Evolutionary conservation across 1,140 invertebrate genomes (phyloP).

Genomic region (Solen grandis): DNA sequence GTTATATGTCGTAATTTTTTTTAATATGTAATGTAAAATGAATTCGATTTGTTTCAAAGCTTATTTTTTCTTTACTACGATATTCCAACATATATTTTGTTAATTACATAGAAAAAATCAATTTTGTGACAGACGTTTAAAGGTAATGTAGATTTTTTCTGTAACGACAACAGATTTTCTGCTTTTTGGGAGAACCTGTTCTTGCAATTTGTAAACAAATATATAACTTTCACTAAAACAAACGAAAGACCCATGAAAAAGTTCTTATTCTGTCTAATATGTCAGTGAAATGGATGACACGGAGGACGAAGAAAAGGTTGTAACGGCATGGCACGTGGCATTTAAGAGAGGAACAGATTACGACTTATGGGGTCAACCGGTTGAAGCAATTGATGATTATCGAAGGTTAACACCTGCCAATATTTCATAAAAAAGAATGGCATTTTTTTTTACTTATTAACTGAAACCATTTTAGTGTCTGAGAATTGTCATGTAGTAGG

Average conservation of each 20-base stretch:
- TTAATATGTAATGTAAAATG: background rate
- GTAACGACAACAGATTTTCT: no score
- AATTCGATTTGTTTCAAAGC: background rate
- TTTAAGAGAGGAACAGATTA: conserved; percentile 74
- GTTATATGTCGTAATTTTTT: background rate
- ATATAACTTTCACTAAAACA: no score
- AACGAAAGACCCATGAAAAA: no score
- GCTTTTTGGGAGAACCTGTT: conserved; percentile 44
- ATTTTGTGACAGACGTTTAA: no score
- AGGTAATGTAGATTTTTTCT: no score
- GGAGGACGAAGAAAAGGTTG: conserved; percentile 63
- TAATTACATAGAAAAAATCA: no score
- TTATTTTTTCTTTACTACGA: no score
- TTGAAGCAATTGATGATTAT: conserved; percentile 76
- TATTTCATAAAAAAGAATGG: no score
- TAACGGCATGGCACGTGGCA: conserved; percentile 67
- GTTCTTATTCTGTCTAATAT: conserved; percentile 15
- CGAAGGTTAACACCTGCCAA: conserved; percentile 67
- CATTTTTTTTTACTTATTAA: no score
- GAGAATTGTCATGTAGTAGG: no score
- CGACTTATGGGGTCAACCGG: conserved; percentile 77
- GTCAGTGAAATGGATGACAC: conserved; percentile 50
- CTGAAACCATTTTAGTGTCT: no score
- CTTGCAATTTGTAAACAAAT: conserved; percentile 41
- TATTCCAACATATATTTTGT: no score